Base-by-base conservation (phyloP, 2,888 invertebrate genomes). In the Boloria selene region DNA sequence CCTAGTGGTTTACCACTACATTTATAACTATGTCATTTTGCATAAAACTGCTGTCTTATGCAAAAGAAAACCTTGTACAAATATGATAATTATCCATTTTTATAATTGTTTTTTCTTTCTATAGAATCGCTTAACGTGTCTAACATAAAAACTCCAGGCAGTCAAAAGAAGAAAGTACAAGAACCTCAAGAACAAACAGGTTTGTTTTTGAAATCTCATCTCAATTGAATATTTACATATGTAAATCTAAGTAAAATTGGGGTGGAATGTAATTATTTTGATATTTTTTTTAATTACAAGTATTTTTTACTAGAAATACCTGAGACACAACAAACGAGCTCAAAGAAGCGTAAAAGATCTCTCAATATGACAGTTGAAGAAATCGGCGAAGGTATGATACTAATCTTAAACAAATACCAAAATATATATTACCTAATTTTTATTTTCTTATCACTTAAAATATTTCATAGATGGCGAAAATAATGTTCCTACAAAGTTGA, bases 341-440 rank as follows among this genome's bases (percentile, higher is more conserved):
- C 75, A 4, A 82, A 80, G 64, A 79, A 80, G 72, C 79, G 82
- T 52, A 82, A 82, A 69, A 73, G 81, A 50, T 80, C 81, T 6
- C 66, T 70, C 16, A 67, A 73, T 53, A 68, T 65, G 5, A 60
- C 45, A 47, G 47, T 58, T 18, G 68, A 69, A 55, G 72, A 71
- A 44, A 47, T 58, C n/a, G 26, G 38, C 14, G 42, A 65, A 70
- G 76, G 77, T 76, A 67, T 17, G 13, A 47, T 3, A 7, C 31
- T 47, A 47, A n/a, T 14, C 47, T 47, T 5, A 38, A 38, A 38
- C 31, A 10, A 31, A 38, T 38, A 38, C 31, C 10, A 10, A 7
- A 38, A 38, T 38, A 38, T 38, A 38, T 38, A 7, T 7, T 7
- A 10, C 31, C 2, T 38, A 10, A 10, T 10, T 3, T 7, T 38